These are phyloP conservation scores for Archips crataeganus DNA, from an alignment of 2,888 invertebrate species.

Conservation along the genomic window DNA sequence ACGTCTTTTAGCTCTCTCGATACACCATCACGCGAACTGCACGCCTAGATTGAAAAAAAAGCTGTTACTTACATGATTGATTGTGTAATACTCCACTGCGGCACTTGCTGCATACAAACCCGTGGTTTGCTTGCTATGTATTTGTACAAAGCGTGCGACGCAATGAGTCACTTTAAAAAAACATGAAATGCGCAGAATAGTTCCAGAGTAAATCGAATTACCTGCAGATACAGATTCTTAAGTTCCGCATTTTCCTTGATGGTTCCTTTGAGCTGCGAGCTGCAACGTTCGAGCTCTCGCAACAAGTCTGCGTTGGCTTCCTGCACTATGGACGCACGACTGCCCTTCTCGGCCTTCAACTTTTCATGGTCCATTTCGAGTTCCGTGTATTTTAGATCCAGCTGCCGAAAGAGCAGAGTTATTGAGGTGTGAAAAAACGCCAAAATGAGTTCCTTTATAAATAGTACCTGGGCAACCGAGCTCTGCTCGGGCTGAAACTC, in stretches of 20 bases:
- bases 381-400: constrained; percentile 73
- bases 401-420: constrained; percentile 50
- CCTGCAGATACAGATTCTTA: constrained; percentile 82
- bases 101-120: background rate
- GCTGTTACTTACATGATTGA: too few species aligned
- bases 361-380: constrained; percentile 77
- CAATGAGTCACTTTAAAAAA: too few species aligned
- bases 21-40: constrained; percentile 86
- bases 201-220: constrained; percentile 46
- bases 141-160: too few species aligned
- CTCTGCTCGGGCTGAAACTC: too few species aligned
- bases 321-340: constrained; percentile 72
- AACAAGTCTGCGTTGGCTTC: constrained; percentile 74
- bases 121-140: too few species aligned
- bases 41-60: constrained; percentile 69
- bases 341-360: constrained; percentile 66
- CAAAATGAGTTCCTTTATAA: background rate
- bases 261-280: constrained; percentile 81
- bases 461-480: too few species aligned
- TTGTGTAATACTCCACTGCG: background rate
- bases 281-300: constrained; percentile 81
- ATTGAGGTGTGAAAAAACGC: background rate
- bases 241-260: constrained; percentile 78
- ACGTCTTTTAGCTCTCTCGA: constrained; percentile 85
- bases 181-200: too few species aligned